phyloP scores from a whole-genome alignment of 2,113 vertebrate species.

The Mesembrinibis cayennensis region DNA sequence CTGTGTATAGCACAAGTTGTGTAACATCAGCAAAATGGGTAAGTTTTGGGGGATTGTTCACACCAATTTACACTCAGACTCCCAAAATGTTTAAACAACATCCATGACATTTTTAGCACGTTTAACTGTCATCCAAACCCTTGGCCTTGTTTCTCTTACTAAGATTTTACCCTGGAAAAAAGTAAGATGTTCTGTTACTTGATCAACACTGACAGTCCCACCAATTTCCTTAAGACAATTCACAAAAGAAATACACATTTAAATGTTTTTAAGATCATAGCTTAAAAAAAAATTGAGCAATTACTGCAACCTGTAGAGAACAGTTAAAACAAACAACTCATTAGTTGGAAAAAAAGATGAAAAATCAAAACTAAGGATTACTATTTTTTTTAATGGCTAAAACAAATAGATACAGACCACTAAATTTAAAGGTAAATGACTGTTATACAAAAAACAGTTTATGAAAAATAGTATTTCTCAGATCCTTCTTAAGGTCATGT shows the following conservation, averaged over 20 bases:
- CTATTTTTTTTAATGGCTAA: background rate
- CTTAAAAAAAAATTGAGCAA: background rate
- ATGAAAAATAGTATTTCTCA: background rate
- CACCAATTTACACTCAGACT: background rate
- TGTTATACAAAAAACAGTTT: background rate
- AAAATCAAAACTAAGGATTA: background rate
- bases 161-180: background rate
- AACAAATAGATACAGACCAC: background rate
- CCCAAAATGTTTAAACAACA: background rate
- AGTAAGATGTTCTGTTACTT: background rate
- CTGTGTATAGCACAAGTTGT: background rate
- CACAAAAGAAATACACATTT: background rate
- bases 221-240: background rate
- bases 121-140: background rate
- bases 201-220: background rate
- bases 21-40: background rate
- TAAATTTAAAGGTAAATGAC: background rate
- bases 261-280: background rate
- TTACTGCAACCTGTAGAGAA: background rate
- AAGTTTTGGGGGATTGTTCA: background rate
- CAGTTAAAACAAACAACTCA: background rate
- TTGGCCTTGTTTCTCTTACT: background rate
- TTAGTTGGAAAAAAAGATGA: accelerated
- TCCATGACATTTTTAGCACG: background rate
- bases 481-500: background rate